Conservation (phyloP, 2,797 vertebrate genomes). For the Denticeps clupeoides region DNA sequence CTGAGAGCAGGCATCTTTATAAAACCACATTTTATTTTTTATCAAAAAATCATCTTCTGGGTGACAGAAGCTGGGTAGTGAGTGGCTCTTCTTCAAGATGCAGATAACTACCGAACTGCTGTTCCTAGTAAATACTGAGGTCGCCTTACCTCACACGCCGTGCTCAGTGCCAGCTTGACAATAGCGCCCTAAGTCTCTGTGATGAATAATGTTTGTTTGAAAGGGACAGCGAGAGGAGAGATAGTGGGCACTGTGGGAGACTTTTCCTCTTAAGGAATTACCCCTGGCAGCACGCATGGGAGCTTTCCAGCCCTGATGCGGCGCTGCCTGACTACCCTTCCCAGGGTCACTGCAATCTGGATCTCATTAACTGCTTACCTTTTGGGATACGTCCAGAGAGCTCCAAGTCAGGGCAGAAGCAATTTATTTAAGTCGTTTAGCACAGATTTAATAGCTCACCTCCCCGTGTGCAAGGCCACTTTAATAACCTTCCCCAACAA, state of each 20-base stretch:
- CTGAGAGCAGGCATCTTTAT: too few species aligned
- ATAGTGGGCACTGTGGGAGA: background rate
- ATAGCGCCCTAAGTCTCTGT: too few species aligned
- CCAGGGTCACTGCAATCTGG: slow-evolving; percentile 25
- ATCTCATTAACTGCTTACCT: slow-evolving; percentile 44
- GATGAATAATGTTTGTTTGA: background rate
- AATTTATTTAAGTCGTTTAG: slow-evolving; percentile 34
- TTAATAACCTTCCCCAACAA: slow-evolving; percentile 24
- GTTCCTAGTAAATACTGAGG: too few species aligned
- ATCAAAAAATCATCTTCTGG: too few species aligned
- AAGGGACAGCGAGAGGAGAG: background rate
- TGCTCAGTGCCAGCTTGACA: too few species aligned
- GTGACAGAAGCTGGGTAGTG: too few species aligned
- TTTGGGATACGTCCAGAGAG: slow-evolving; percentile 37
- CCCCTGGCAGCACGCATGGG: slow-evolving; percentile 24
- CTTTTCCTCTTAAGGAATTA: background rate
- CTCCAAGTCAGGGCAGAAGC: slow-evolving; percentile 30
- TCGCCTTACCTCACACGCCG: too few species aligned
- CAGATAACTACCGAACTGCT: too few species aligned
- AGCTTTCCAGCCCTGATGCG: slow-evolving; percentile 24
- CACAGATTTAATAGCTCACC: slow-evolving; percentile 38
- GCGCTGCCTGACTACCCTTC: slow-evolving; percentile 30
- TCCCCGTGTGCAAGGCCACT: slow-evolving; percentile 15
- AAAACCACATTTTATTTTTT: too few species aligned
- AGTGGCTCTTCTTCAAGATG: too few species aligned